These are phyloP conservation scores for Sylvia atricapilla DNA, from an alignment of 2,113 vertebrate genomes.

Conservation along the genomic window DNA sequence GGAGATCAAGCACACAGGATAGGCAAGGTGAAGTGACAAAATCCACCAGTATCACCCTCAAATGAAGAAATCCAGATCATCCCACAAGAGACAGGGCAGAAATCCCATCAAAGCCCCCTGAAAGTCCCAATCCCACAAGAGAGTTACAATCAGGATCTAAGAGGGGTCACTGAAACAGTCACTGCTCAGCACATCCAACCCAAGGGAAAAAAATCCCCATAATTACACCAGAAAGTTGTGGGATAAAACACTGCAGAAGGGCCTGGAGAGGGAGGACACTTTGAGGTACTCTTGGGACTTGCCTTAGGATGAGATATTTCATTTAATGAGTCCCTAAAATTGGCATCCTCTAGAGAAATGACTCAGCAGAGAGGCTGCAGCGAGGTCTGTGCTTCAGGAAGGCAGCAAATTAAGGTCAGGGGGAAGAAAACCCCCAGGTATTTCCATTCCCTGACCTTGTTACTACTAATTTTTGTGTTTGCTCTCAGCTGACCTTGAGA, in stretches of 20 bases:
- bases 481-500: background rate
- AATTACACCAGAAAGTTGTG: background rate
- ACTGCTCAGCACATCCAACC: background rate
- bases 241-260: background rate
- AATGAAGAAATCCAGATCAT: background rate
- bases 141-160: background rate
- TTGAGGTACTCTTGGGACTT: background rate
- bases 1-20: rapidly evolving
- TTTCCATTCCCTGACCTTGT: background rate
- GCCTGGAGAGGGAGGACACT: background rate
- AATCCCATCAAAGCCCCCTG: background rate
- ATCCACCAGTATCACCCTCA: background rate
- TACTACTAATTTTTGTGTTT: background rate
- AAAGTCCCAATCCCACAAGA: background rate
- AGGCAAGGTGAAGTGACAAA: background rate
- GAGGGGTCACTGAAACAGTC: background rate
- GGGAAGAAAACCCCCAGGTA: background rate
- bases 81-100: background rate
- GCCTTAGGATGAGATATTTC: background rate
- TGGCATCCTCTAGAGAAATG: background rate
- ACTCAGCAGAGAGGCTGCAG: background rate
- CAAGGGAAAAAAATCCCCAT: background rate
- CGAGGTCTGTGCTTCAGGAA: background rate
- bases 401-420: background rate
- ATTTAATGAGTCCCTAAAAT: background rate